Evolutionary conservation across 2,113 vertebrate species (phyloP).

Genomic region (Mormyrus lacerda): DNA sequence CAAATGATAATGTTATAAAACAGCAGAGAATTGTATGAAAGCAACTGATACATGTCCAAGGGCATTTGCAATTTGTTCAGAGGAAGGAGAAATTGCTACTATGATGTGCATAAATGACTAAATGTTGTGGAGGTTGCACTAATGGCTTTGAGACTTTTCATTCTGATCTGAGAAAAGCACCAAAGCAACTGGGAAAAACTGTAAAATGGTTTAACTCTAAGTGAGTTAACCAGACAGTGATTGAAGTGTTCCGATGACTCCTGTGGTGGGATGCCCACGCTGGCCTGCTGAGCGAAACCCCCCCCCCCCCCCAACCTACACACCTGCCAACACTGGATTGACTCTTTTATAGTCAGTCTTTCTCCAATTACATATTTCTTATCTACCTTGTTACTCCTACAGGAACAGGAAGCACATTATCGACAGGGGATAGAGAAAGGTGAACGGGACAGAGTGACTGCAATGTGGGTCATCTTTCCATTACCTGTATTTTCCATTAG

Average conservation of each 20-base stretch:
- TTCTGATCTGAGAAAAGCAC: too few relatives aligned
- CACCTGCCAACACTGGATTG: not conserved
- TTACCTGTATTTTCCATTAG: not conserved
- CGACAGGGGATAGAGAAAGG: slow-evolving; percentile 7
- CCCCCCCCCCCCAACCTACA: not conserved
- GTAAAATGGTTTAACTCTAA: too few relatives aligned
- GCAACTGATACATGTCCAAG: too few relatives aligned
- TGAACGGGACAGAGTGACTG: not conserved
- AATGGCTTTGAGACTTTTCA: too few relatives aligned
- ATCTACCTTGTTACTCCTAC: not conserved
- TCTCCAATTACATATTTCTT: not conserved
- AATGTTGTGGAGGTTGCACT: too few relatives aligned
- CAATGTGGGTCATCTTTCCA: not conserved
- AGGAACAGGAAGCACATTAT: not conserved
- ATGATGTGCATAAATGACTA: too few relatives aligned
- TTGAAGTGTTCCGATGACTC: not conserved
- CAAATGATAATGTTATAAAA: too few relatives aligned
- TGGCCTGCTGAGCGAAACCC: not conserved
- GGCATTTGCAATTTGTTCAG: too few relatives aligned
- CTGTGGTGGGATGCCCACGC: not conserved
- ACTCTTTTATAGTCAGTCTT: not conserved
- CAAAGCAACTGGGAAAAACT: too few relatives aligned
- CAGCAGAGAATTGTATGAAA: too few relatives aligned
- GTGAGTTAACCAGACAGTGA: not conserved
- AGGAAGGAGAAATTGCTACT: too few relatives aligned